Conservation (phyloP, 1,140 invertebrate species). For the Panagrolaimus sp. region DNA sequence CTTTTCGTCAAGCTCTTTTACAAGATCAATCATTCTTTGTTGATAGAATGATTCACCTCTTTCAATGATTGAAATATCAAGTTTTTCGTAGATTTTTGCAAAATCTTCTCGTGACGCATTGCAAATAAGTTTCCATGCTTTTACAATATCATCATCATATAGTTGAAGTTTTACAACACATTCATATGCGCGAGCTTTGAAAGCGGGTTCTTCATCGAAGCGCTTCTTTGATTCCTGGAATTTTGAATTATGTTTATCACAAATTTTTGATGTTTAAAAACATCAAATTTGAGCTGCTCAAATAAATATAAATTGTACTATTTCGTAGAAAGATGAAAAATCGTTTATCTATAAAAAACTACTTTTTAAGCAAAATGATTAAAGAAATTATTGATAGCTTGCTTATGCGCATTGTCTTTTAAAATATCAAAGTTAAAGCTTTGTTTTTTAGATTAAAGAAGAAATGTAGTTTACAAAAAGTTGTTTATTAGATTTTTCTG, state of each 20-base stretch:
- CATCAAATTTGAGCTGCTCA: too few relatives aligned
- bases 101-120: conserved; percentile 86
- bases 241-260: background rate
- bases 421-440: too few relatives aligned
- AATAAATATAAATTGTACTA: too few relatives aligned
- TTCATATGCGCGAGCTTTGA: conserved; percentile 87
- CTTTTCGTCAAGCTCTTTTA: conserved; percentile 70
- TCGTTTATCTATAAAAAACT: too few relatives aligned
- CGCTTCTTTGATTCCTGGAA: conserved; percentile 76
- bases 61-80: conserved; percentile 68
- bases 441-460: too few relatives aligned
- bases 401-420: too few relatives aligned
- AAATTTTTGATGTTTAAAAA: too few relatives aligned
- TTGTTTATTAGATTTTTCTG: too few relatives aligned
- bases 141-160: conserved; percentile 75
- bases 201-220: conserved; percentile 83
- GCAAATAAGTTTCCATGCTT: conserved; percentile 91
- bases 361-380: too few relatives aligned
- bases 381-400: too few relatives aligned
- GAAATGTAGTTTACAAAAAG: too few relatives aligned
- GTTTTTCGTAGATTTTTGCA: conserved; percentile 64
- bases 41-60: conserved; percentile 97
- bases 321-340: too few relatives aligned
- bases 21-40: conserved; percentile 76
- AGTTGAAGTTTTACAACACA: conserved; percentile 88